These are phyloP conservation scores for Chelonus formosanus DNA, from an alignment of 2,888 invertebrate species.

Conservation along the genomic window DNA sequence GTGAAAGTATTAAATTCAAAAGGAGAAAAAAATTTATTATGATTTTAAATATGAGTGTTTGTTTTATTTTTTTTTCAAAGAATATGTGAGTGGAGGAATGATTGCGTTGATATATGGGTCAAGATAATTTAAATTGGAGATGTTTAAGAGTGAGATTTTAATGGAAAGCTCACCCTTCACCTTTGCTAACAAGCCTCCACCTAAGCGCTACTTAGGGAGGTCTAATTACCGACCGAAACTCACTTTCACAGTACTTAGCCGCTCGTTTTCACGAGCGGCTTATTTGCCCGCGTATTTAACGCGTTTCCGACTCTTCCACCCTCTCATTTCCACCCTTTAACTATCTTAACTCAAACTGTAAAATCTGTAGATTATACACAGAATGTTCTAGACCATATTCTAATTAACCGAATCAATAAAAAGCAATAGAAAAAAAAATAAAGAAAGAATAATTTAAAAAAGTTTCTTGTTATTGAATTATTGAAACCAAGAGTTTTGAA, in stretches of 20 bases:
- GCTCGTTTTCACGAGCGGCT: constrained; percentile 39
- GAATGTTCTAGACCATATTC: too few relatives aligned
- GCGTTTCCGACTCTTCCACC: constrained; percentile 45
- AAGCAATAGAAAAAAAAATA: not conserved
- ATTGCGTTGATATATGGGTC: too few relatives aligned
- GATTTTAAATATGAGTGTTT: too few relatives aligned
- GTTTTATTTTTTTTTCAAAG: too few relatives aligned
- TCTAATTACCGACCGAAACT: constrained; percentile 42
- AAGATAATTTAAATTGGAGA: too few relatives aligned
- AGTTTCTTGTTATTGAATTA: constrained; percentile 15
- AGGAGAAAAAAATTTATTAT: too few relatives aligned
- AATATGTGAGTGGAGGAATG: too few relatives aligned
- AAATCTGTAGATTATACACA: not conserved
- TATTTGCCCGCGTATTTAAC: constrained; percentile 51
- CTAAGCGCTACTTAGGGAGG: constrained; percentile 28
- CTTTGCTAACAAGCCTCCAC: not conserved
- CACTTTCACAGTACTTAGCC: constrained; percentile 42
- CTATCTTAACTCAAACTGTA: constrained; percentile 10
- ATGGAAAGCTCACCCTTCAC: too few relatives aligned
- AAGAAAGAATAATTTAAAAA: not conserved
- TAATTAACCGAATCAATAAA: too few relatives aligned
- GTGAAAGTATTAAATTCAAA: too few relatives aligned
- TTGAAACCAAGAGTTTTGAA: constrained; percentile 13
- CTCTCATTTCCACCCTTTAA: constrained; percentile 28
- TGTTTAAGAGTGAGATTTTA: too few relatives aligned